Conservation (phyloP, 2,113 vertebrate species). For the Podiceps cristatus region DNA sequence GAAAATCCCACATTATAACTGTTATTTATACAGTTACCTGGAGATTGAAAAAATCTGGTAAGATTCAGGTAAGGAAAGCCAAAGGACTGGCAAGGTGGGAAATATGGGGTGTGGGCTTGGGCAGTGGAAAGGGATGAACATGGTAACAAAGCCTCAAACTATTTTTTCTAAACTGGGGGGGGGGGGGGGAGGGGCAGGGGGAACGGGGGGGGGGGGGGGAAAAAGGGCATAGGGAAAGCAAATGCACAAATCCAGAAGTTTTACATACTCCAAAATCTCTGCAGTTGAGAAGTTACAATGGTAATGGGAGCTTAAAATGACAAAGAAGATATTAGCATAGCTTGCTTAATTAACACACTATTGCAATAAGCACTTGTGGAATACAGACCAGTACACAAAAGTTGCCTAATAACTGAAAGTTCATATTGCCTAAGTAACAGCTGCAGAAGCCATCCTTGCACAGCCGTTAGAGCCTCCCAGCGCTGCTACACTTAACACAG, state of each 20-base stretch:
- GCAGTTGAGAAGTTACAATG: not conserved
- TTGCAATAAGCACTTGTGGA: not conserved
- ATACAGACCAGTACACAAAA: not conserved
- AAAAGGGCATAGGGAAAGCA: not conserved
- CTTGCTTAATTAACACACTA: not conserved
- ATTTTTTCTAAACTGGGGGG: too few species aligned
- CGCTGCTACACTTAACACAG: not conserved
- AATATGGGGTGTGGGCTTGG: rapidly evolving
- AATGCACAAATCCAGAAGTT: not conserved
- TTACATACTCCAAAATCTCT: not conserved
- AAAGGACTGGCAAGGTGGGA: not conserved
- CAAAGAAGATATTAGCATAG: not conserved
- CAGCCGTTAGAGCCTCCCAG: not conserved
- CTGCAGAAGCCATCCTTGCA: not conserved
- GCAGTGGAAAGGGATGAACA: not conserved
- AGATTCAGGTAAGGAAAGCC: not conserved
- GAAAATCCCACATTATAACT: not conserved
- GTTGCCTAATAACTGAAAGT: not conserved
- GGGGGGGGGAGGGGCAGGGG: too few species aligned
- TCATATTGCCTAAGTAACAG: not conserved
- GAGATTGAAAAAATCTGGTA: not conserved
- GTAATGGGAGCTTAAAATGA: not conserved
- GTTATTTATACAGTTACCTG: not conserved
- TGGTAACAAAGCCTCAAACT: not conserved
- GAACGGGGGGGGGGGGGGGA: rapidly evolving